Conservation (phyloP, 2,797 vertebrate species). For the Discoglossus pictus region DNA sequence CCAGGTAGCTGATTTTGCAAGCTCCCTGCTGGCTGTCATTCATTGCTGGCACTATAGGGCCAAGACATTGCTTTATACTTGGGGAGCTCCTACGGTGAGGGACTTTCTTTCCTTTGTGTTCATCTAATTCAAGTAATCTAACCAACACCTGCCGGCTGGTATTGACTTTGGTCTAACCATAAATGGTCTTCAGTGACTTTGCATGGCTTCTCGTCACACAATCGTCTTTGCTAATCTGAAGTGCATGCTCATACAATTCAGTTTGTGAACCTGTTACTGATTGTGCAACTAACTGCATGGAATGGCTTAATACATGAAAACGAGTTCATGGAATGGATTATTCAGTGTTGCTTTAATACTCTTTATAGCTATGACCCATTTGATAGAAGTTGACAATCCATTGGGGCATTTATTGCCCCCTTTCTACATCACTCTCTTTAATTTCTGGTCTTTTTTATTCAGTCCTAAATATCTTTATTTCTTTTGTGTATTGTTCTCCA, state of each 20-base stretch:
- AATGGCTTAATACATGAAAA: background rate
- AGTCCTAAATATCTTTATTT: no score
- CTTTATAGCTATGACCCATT: no score
- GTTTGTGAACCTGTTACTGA: background rate
- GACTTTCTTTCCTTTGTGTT: conserved; percentile 64
- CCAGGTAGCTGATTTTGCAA: conserved; percentile 88
- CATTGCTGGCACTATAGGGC: conserved; percentile 92
- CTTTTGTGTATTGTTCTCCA: no score
- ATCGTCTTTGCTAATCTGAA: background rate
- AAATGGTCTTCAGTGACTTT: background rate
- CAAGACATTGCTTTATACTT: conserved; percentile 91
- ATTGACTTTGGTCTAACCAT: background rate
- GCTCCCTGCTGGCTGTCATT: conserved; percentile 88
- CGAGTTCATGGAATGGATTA: no score
- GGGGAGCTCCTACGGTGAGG: conserved; percentile 87
- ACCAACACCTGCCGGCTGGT: conserved; percentile 6
- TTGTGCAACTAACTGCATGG: conserved; percentile 24
- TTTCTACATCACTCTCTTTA: no score
- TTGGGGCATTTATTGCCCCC: no score
- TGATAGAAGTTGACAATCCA: no score
- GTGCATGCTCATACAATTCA: background rate
- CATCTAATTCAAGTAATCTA: conserved; percentile 32
- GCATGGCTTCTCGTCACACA: conserved; percentile 8
- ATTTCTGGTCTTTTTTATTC: no score
- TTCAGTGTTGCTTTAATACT: no score